phyloP scores from a whole-genome alignment of 2,888 invertebrate genomes.

The Acronicta aceris region DNA sequence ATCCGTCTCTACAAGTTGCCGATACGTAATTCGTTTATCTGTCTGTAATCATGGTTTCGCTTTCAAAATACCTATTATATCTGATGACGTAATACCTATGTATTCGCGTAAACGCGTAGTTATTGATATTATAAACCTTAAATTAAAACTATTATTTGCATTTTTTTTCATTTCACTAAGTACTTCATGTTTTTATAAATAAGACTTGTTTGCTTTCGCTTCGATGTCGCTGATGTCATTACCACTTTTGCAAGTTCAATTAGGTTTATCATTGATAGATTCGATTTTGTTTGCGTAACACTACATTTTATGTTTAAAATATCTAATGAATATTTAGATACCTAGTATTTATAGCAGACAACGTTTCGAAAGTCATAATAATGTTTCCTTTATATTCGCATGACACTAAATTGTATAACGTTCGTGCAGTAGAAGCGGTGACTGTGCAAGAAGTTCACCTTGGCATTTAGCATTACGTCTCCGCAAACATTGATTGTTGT shows the following conservation, averaged over 20 bases:
- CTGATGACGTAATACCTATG: constrained; percentile 46
- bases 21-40: constrained; percentile 51
- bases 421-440: constrained; percentile 66
- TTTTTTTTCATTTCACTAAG: no score
- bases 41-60: constrained; percentile 49
- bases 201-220: constrained; percentile 2
- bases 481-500: constrained; percentile 64
- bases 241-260: background rate
- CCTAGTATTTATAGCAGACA: constrained; percentile 11
- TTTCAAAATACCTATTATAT: constrained; percentile 56
- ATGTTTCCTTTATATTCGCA: constrained; percentile 47
- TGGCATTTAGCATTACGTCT: constrained; percentile 80
- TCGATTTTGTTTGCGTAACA: constrained; percentile 2
- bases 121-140: background rate
- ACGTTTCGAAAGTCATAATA: constrained; percentile 43
- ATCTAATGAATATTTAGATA: background rate
- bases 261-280: no score
- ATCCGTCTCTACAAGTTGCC: constrained; percentile 42
- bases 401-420: constrained; percentile 57
- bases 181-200: no score
- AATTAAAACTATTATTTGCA: no score
- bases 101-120: constrained; percentile 12
- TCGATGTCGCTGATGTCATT: constrained; percentile 3
- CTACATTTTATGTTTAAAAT: background rate
- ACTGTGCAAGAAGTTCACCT: constrained; percentile 81